phyloP scores from a whole-genome alignment of 1,140 invertebrate species.

The Drosophila pallidifrons region DNA sequence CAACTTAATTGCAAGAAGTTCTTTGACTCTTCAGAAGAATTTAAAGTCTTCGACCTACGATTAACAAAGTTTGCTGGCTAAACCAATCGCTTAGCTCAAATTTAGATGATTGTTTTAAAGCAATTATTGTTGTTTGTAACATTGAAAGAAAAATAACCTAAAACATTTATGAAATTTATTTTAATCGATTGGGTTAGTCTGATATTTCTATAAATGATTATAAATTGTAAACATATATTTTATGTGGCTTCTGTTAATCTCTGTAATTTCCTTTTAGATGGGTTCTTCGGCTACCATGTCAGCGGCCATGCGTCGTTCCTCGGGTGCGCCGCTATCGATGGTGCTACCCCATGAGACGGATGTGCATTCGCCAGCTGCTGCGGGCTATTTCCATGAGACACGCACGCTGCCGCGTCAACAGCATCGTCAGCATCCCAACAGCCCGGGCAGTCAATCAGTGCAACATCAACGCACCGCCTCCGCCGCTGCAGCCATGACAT shows the following conservation, averaged over 20 bases:
- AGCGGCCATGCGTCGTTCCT: conserved; percentile 59
- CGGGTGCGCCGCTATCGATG: conserved; percentile 71
- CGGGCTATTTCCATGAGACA: conserved; percentile 70
- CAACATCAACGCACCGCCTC: conserved; percentile 78
- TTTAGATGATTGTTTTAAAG: too few relatives aligned
- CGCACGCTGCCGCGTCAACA: conserved; percentile 77
- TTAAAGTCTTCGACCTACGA: too few relatives aligned
- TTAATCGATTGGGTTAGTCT: too few relatives aligned
- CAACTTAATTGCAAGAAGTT: too few relatives aligned
- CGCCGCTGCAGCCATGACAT: conserved; percentile 63
- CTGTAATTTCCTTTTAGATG: conserved; percentile 28
- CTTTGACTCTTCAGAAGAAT: too few relatives aligned
- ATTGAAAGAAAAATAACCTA: too few relatives aligned
- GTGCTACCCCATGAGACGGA: conserved; percentile 70
- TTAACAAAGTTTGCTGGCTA: too few relatives aligned
- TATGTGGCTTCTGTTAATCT: background rate
- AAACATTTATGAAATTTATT: too few relatives aligned
- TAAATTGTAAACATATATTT: too few relatives aligned
- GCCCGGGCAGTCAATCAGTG: conserved; percentile 65
- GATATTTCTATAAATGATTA: too few relatives aligned
- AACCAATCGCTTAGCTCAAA: too few relatives aligned
- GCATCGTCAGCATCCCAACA: conserved; percentile 66
- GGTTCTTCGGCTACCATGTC: conserved; percentile 69
- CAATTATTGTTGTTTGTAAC: too few relatives aligned
- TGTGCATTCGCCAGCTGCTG: conserved; percentile 49